Percentiles rank a stretch among this genome's conserved stretches.
Evolutionary conservation across 1,140 invertebrate species (phyloP).

Genomic region (Ectropis grisescens): DNA sequence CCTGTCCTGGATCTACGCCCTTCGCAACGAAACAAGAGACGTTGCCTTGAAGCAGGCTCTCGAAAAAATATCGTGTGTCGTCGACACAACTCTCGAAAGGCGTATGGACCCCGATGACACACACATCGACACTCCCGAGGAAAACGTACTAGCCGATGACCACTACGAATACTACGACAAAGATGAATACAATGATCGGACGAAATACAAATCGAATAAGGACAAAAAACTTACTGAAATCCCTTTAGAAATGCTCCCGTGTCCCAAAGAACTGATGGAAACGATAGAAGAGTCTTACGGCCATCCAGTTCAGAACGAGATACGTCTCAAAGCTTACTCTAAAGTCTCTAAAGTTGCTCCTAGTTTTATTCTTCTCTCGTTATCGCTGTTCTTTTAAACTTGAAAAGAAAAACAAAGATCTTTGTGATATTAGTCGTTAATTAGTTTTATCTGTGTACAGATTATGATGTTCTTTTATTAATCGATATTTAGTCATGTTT

Average conservation of each 20-base stretch:
- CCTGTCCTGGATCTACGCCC: slow-evolving; percentile 74
- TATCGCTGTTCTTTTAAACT: slow-evolving; percentile 33
- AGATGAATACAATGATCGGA: slow-evolving; percentile 40
- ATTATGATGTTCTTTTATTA: no score
- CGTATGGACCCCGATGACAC: slow-evolving; percentile 27
- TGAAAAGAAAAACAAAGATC: slow-evolving; percentile 25
- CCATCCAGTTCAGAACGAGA: slow-evolving; percentile 57
- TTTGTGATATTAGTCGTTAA: slow-evolving; percentile 63
- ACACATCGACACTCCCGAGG: slow-evolving; percentile 15
- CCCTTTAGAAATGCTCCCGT: slow-evolving; percentile 46
- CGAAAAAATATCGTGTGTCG: slow-evolving; percentile 71
- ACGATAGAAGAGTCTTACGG: slow-evolving; percentile 52
- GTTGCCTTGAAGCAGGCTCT: slow-evolving; percentile 69
- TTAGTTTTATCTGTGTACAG: slow-evolving; percentile 26
- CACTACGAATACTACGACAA: slow-evolving; percentile 57
- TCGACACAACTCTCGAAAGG: slow-evolving; percentile 26
- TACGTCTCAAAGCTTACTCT: slow-evolving; percentile 52
- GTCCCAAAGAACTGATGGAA: slow-evolving; percentile 55
- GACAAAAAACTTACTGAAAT: slow-evolving; percentile 44
- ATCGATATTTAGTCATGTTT: no score
- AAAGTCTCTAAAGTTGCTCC: slow-evolving; percentile 24
- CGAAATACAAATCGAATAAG: slow-evolving; percentile 32
- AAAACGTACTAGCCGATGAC: slow-evolving; percentile 36
- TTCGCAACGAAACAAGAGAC: slow-evolving; percentile 74
- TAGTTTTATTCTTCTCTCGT: slow-evolving; percentile 19